Percentiles rank a stretch among this genome's conserved stretches.
These are phyloP conservation scores for Campoplex capitator DNA, from an alignment of 2,888 invertebrate genomes.

Conservation along the genomic window DNA sequence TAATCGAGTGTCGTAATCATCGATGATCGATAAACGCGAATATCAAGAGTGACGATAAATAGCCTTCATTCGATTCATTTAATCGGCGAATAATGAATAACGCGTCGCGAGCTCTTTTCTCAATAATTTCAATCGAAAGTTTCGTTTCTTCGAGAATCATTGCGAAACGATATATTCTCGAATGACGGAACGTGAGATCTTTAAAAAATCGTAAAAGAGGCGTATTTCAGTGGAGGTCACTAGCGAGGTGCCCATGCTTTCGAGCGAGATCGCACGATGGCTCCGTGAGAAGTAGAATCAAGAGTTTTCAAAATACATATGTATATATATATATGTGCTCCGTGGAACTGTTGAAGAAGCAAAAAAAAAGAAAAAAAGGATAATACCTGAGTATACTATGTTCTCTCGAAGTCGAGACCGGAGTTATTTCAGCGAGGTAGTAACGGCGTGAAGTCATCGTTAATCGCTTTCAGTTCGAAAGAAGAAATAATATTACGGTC, in stretches of 20 bases:
- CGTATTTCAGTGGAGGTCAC: slow-evolving; percentile 34
- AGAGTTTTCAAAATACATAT: neutral
- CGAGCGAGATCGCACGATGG: neutral
- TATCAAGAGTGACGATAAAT: neutral
- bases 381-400: slow-evolving; percentile 20
- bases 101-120: neutral
- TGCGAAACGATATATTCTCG: slow-evolving; percentile 18
- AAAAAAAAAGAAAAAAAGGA: slow-evolving; percentile 9
- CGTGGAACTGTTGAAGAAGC: slow-evolving; percentile 30
- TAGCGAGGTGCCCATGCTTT: slow-evolving; percentile 30
- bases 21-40: slow-evolving; percentile 8
- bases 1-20: neutral
- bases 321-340: slow-evolving; percentile 4
- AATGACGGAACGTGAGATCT: slow-evolving; percentile 33
- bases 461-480: slow-evolving; percentile 15
- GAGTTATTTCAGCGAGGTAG: slow-evolving; percentile 24
- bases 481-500: slow-evolving; percentile 23
- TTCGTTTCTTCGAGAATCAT: slow-evolving; percentile 6
- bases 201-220: slow-evolving; percentile 35
- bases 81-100: slow-evolving; percentile 16
- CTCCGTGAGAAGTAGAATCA: slow-evolving; percentile 42
- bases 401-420: slow-evolving; percentile 40
- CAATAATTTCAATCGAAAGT: neutral
- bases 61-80: neutral
- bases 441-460: slow-evolving; percentile 54